These are phyloP conservation scores for Dendrocopos noguchii DNA, from an alignment of 2,113 vertebrate species.

Conservation along the genomic window DNA sequence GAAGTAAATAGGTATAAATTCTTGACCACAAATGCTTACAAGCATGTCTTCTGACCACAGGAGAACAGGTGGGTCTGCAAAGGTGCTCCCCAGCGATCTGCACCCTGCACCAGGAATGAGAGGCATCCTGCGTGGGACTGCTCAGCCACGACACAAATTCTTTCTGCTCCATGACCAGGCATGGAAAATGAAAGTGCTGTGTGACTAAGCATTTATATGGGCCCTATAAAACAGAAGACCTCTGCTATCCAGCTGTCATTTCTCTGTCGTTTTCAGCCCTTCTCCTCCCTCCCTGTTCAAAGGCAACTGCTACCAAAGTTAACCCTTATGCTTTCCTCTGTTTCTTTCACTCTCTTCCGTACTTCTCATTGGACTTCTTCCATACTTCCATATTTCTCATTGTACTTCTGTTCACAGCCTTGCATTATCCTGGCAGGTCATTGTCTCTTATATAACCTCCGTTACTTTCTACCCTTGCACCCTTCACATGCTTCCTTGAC, in stretches of 20 bases:
- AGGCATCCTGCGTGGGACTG: not conserved
- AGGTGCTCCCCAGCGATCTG: accelerated
- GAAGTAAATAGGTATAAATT: not conserved
- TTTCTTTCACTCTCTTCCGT: not conserved
- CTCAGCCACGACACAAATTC: accelerated
- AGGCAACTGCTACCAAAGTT: not conserved
- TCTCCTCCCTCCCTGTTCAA: not conserved
- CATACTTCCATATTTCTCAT: not conserved
- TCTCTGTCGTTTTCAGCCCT: not conserved
- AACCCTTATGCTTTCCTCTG: not conserved
- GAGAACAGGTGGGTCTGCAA: too few relatives aligned
- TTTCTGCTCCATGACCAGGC: not conserved
- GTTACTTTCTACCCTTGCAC: not conserved
- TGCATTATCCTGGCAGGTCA: not conserved
- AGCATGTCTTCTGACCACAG: not conserved
- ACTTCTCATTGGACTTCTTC: not conserved
- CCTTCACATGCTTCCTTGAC: not conserved
- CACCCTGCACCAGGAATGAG: accelerated
- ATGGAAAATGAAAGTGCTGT: not conserved
- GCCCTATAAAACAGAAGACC: not conserved
- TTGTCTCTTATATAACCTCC: not conserved
- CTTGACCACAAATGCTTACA: accelerated
- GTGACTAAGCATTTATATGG: not conserved
- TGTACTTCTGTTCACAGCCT: not conserved
- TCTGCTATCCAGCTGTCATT: not conserved